These are phyloP conservation scores for Alloscopus bannaensis DNA, from an alignment of 2,888 invertebrate genomes.

Conservation along the genomic window DNA sequence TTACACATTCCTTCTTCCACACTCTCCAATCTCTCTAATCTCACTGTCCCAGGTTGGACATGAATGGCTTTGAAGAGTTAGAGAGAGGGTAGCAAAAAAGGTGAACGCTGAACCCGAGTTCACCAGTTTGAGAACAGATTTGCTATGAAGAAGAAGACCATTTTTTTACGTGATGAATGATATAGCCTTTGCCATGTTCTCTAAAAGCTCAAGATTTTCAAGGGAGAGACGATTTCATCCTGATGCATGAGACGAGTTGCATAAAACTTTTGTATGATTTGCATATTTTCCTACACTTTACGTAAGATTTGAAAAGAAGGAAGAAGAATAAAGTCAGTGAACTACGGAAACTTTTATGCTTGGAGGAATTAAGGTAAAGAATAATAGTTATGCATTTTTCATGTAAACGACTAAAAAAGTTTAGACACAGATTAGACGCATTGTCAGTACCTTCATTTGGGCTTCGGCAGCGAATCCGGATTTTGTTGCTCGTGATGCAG, in stretches of 20 bases:
- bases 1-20: slow-evolving; percentile 1
- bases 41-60: background rate
- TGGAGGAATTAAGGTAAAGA: slow-evolving; percentile 10
- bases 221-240: background rate
- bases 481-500: slow-evolving; percentile 89
- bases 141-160: background rate
- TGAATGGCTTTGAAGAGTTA: background rate
- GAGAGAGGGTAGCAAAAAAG: background rate
- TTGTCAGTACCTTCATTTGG: slow-evolving; percentile 88
- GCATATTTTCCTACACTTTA: too few species aligned
- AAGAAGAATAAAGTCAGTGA: slow-evolving; percentile 34
- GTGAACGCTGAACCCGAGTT: slow-evolving; percentile 19
- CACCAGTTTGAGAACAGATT: background rate
- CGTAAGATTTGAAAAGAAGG: background rate
- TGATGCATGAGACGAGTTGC: too few species aligned
- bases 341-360: slow-evolving; percentile 22
- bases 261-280: too few species aligned
- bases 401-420: background rate
- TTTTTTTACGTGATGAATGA: background rate
- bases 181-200: background rate
- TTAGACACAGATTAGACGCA: background rate
- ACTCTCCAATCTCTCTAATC: slow-evolving; percentile 8
- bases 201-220: background rate
- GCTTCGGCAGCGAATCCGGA: slow-evolving; percentile 98
- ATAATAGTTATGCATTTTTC: background rate